Evolutionary conservation across 64 coral and sea anemone species (phyloP).

Genomic region (Anthopleura sola): DNA sequence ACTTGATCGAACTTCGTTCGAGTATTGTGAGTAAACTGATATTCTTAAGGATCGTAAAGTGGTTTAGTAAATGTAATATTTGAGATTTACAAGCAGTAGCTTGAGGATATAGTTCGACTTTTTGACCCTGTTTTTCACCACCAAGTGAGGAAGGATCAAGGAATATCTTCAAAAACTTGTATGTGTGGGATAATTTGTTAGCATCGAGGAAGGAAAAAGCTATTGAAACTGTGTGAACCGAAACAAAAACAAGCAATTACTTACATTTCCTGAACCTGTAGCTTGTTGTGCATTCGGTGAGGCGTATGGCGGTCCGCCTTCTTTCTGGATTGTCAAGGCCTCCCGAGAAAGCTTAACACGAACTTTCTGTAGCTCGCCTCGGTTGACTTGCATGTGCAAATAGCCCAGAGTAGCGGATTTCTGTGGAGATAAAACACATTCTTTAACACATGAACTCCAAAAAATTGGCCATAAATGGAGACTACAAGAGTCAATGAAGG

Average conservation of each 20-base stretch:
- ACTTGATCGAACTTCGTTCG: not conserved
- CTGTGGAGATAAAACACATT: constrained; percentile 1
- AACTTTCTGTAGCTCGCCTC: constrained; percentile 83
- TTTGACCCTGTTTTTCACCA: not conserved
- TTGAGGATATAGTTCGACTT: not conserved
- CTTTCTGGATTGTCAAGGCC: constrained; percentile 89
- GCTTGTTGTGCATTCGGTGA: constrained; percentile 27
- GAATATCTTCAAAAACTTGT: not conserved
- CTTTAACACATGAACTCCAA: not conserved
- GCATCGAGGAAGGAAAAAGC: not conserved
- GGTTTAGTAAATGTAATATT: not conserved
- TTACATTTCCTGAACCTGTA: constrained; percentile 11
- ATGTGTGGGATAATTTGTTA: no score
- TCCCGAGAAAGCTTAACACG: constrained; percentile 84
- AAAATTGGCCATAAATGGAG: not conserved
- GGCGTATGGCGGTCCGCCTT: constrained; percentile 41
- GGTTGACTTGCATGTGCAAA: constrained; percentile 92
- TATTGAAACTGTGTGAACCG: not conserved
- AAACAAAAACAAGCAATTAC: not conserved
- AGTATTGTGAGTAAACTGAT: not conserved
- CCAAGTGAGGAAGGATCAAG: not conserved
- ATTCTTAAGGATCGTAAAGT: not conserved
- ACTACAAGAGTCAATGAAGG: not conserved
- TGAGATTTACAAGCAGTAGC: not conserved
- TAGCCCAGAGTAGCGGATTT: constrained; percentile 31